Percentiles rank a stretch among this genome's conserved stretches.
Conservation (phyloP, 1,140 invertebrate species). For the Galendromus occidentalis region DNA sequence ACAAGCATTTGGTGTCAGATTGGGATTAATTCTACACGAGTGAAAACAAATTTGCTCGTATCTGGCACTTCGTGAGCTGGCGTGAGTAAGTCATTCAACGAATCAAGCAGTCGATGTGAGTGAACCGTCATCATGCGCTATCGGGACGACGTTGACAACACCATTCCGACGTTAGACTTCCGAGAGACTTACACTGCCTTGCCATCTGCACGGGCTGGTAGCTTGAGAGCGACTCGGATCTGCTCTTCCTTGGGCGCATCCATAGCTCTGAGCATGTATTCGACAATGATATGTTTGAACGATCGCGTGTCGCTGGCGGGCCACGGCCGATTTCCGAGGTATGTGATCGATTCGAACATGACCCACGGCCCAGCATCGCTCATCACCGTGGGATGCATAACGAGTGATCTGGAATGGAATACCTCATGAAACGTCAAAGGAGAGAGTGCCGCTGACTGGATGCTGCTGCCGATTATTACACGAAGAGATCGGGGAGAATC, state of each 20-base stretch:
- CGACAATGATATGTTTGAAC: neutral
- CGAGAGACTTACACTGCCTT: neutral
- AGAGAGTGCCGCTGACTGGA: too few relatives aligned
- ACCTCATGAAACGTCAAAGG: too few relatives aligned
- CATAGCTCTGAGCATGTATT: neutral
- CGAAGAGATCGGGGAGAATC: too few relatives aligned
- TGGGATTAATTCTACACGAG: too few relatives aligned
- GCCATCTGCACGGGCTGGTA: neutral
- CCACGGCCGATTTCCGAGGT: neutral
- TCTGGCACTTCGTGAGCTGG: too few relatives aligned
- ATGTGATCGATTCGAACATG: slow-evolving; percentile 6
- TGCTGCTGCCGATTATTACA: too few relatives aligned
- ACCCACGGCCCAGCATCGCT: neutral
- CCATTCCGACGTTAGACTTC: neutral
- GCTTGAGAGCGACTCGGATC: neutral
- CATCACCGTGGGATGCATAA: neutral
- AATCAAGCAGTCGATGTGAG: too few relatives aligned
- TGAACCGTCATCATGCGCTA: too few relatives aligned
- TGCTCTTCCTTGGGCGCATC: neutral
- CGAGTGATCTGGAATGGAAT: neutral
- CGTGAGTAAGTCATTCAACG: too few relatives aligned
- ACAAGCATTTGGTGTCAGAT: too few relatives aligned
- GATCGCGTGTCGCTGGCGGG: neutral
- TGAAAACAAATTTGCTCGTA: too few relatives aligned
- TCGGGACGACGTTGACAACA: too few relatives aligned